These are phyloP conservation scores for Trissolcus japonicus DNA, from an alignment of 2,888 invertebrate species.

Conservation along the genomic window DNA sequence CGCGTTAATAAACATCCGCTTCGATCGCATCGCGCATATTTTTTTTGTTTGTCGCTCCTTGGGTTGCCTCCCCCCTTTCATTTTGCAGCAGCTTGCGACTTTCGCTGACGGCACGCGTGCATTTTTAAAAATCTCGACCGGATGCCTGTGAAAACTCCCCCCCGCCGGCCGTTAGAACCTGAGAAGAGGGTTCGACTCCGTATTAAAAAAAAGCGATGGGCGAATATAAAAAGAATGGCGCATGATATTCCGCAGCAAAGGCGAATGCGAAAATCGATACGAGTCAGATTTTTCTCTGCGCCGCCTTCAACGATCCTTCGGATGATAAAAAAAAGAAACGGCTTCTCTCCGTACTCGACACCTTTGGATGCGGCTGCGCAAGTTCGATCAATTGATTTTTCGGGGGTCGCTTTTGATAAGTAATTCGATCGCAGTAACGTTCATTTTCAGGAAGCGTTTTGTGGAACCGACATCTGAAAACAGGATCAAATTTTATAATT, in stretches of 20 bases:
- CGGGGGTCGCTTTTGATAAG: slow-evolving; percentile 23
- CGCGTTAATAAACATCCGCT: slow-evolving; percentile 48
- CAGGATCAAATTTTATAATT: no score
- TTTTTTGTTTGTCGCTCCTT: slow-evolving; percentile 19
- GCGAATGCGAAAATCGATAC: slow-evolving; percentile 53
- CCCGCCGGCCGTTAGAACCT: slow-evolving; percentile 44
- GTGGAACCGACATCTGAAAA: no score
- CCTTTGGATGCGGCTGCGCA: slow-evolving; percentile 20
- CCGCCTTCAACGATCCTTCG: slow-evolving; percentile 29
- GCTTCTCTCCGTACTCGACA: slow-evolving; percentile 32
- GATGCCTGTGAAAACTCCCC: slow-evolving; percentile 28
- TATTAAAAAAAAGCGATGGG: neutral
- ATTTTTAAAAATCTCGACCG: slow-evolving; percentile 51
- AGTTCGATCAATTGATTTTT: neutral
- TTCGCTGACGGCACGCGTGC: slow-evolving; percentile 43
- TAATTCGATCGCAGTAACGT: slow-evolving; percentile 37
- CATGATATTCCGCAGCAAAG: slow-evolving; percentile 36
- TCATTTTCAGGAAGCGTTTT: slow-evolving; percentile 1
- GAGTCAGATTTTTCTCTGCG: slow-evolving; percentile 44
- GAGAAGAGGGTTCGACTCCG: slow-evolving; percentile 35
- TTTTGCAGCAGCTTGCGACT: slow-evolving; percentile 47
- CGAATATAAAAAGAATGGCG: slow-evolving; percentile 15
- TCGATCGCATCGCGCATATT: slow-evolving; percentile 40
- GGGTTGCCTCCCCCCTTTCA: slow-evolving; percentile 15
- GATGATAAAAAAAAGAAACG: slow-evolving; percentile 24